Base-by-base conservation (phyloP, 2,888 invertebrate species). In the Diploptera punctata region DNA sequence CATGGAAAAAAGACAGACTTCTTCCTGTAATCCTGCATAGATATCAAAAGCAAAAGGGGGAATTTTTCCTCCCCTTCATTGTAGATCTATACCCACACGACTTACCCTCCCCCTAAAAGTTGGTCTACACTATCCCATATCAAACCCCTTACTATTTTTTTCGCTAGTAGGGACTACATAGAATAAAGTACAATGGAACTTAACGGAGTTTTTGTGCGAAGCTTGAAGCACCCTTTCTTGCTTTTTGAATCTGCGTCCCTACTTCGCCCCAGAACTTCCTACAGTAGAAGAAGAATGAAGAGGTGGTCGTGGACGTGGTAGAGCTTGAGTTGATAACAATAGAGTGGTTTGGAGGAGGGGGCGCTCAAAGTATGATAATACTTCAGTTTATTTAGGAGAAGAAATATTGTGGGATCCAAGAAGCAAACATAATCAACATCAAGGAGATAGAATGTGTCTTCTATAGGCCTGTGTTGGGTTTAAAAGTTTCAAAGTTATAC, bases 171-270 rank as follows among this genome's bases (percentile, higher is more conserved):
- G 24, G 29, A 16, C 24, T 68, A 68, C 65, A 57, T 61, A 74
- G 74, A 74, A 74, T 74, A 71, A 68, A 74, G 68, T 71, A 74
- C 74, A 74, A 74, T 74, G 68, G 74, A 74, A 71, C 71, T 74
- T 71, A 74, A 71, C 54, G 29, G 61, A 38, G 70, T 70, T 70
- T 70, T 70, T 70, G 70, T 70, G 62, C 52, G 47, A 26, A 24
- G 5, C 38, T 49, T 57, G 57, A 24, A 68, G 16, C 44, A 68
- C 33, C 31, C 69, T 49, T 29, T 67, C 47, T 18, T 57, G 65
- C 44, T 68, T 68, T 68, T 54, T 54, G 29, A 47, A 65, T 29
- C 65, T 65, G 4, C 29, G 1, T 33, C 67, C 31, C 31, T 13
- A n/a, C 31, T 18, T 43, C 18, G 49, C 29, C n/a, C 7, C 21